Evolutionary conservation across 2,888 invertebrate genomes (phyloP), one percentile per base, ranked within the genome.

Genomic region (Andrena minutula): DNA sequence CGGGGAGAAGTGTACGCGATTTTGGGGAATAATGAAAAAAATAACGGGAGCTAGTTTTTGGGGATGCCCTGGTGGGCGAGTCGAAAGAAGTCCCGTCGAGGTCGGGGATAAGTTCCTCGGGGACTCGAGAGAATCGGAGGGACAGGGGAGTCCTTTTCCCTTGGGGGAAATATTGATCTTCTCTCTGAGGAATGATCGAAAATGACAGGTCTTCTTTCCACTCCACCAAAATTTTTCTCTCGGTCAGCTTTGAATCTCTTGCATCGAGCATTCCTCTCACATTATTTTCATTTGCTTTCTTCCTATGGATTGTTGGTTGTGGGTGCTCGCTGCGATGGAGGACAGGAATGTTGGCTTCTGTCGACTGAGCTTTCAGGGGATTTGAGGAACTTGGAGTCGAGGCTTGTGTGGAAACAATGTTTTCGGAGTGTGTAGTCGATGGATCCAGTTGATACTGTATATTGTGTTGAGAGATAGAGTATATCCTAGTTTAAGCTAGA

Each of bases 101-200:
- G 10, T 10, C 41, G 60, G 58, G 26, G 20, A 20, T 23, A 20
- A 26, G 47, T 56, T 51, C 4, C 8, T 7, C 2, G 8, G 20
- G 23, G 56, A 23, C 8, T 71, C 32, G 49, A 58, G 66, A 56
- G 53, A 56, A 41, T 69, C 30, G 7, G 28, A 5, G 16, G 30
- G 35, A 23, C 26, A 61, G 20, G 49, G n/a, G 51, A 51, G n/a
- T 12, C n/a, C 58, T 30, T 70, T 64, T 47, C 53, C 8, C 56
- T 61, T 41, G 16, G 78, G 71, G 70, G 81, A 86, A 86, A 84
- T 87, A 89, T 89, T 79, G 89, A 89, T 90, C 81, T 79, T 79
- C 61, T 66, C 30, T 16, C n/a, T n/a, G 41, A 74, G 56, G 66
- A 70, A 70, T 60, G 41, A 72, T 71, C 56, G 63, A 74, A 70